Percentiles rank a stretch among this genome's conserved stretches.
Evolutionary conservation across 2,113 vertebrate species (phyloP).

Genomic region (Tor tambroides): DNA sequence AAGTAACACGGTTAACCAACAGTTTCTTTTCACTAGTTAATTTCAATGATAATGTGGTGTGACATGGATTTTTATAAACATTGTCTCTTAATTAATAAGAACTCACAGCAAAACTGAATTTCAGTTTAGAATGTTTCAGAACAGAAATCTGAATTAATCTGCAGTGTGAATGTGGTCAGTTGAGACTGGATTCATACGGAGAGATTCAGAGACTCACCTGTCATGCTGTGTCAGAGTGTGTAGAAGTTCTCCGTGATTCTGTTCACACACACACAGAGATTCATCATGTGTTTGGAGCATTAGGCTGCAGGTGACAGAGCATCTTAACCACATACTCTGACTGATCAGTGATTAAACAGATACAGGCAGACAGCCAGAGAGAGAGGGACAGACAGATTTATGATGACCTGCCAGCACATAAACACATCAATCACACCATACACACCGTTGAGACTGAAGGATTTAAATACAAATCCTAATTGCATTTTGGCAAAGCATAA

Average conservation of each 20-base stretch:
- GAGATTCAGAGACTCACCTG: slow-evolving; percentile 72
- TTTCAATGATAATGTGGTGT: no score
- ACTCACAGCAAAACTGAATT: no score
- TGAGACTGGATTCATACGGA: no score
- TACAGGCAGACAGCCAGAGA: not conserved
- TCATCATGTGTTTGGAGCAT: not conserved
- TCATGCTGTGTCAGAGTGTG: slow-evolving; percentile 83
- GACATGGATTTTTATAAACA: no score
- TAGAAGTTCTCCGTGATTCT: slow-evolving; percentile 80
- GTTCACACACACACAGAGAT: slow-evolving; percentile 23
- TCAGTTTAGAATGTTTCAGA: no score
- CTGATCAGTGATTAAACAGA: not conserved
- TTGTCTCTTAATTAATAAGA: no score
- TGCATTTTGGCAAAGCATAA: not conserved
- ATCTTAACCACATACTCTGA: not conserved
- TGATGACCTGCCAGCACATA: not conserved
- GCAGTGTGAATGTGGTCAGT: no score
- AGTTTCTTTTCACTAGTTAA: no score
- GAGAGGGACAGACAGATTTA: no score
- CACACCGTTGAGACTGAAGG: not conserved
- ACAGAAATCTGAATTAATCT: no score
- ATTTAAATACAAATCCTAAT: not conserved
- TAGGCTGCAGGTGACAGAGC: not conserved
- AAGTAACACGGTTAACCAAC: no score
- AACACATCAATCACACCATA: no score